A percentile compares a stretch with the other conserved stretches of the same genome.
Evolutionary conservation across 2,888 invertebrate species (phyloP).

Genomic region (Polydrusus pterygomalis): DNA sequence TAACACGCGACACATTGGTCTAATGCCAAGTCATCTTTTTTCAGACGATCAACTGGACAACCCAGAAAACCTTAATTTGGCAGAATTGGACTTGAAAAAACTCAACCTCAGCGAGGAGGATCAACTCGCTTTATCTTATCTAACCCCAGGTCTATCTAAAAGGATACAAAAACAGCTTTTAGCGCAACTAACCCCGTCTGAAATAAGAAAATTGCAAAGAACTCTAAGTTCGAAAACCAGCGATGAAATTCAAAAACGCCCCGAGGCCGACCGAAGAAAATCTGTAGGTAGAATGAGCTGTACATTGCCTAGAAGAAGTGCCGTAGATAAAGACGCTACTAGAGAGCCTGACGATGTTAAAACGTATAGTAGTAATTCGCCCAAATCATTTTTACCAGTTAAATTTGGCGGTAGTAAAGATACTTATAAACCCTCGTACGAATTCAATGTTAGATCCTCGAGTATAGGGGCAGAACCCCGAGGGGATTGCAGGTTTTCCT

Average conservation of each 20-base stretch:
- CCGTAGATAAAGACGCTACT: constrained; percentile 62
- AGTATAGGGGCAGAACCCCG: constrained; percentile 63
- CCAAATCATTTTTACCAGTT: constrained; percentile 64
- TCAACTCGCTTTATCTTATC: constrained; percentile 80
- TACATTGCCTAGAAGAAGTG: constrained; percentile 71
- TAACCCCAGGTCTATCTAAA: constrained; percentile 82
- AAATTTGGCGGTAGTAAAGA: constrained; percentile 59
- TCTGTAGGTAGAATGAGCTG: constrained; percentile 63
- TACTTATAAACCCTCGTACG: constrained; percentile 59
- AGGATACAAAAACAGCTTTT: constrained; percentile 83
- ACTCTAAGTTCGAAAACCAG: constrained; percentile 75
- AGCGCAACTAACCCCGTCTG: constrained; percentile 81
- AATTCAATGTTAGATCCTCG: constrained; percentile 61
- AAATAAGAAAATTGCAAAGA: constrained; percentile 80
- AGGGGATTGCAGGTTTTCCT: constrained; percentile 59
- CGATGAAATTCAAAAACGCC: constrained; percentile 55
- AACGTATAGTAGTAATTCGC: constrained; percentile 14
- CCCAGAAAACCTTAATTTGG: constrained; percentile 70
- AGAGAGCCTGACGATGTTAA: constrained; percentile 49
- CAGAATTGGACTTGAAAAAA: constrained; percentile 79
- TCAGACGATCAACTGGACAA: constrained; percentile 63
- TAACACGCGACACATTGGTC: neutral
- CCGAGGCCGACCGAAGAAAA: constrained; percentile 51
- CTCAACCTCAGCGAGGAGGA: constrained; percentile 82
- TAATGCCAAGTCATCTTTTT: constrained; percentile 55